Base-by-base conservation (phyloP, 92 coral and sea anemone species). In the Porites cylindrica region DNA sequence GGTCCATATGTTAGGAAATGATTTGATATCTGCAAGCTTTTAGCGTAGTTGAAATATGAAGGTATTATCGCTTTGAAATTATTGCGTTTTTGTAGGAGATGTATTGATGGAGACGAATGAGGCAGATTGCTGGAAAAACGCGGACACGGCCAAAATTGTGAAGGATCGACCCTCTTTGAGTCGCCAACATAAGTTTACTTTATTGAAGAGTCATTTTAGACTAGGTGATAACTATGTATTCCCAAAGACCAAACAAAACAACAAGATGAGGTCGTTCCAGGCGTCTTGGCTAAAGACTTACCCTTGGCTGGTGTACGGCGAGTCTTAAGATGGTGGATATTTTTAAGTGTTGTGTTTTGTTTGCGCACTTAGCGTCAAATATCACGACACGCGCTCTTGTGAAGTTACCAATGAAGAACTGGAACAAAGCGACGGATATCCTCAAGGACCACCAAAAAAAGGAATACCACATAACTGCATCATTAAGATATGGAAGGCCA, bases 161-260 rank as follows among this genome's bases (percentile, higher is more conserved):
- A 63, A 80, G 75, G 58, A 80, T 80, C 73, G 84, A 80, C 74
- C 72, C 84, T 65, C 84, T 80, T 54, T 80, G 19, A 80, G 84
- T 80, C 84, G 56, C 84, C 75, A 80, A 65, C 59, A 65, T 65
- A 65, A 80, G 84, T 80, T 80, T 80, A 80, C 84, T 78, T 78
- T 78, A 60, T 78, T 78, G 82, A 78, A 78, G 82, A 78, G 82
- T 78, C 82, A 78, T 78, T 78, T 77, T 78, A 78, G 82, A 24
- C 82, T 68, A 78, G 82, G 82, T 58, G 82, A 78, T 60, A 78
- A 78, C 82, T 78, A 78, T 78, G 69, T 78, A 21, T 78, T 78
- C 74, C 84, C 74, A 80, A 23, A 64, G 60, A 80, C 73, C 74
- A 80, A 80, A 80, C 84, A 78, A 64, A 80, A 80, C 14, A 65